Evolutionary conservation across 1,140 invertebrate genomes (phyloP).

Genomic region (Drosophila elegans): DNA sequence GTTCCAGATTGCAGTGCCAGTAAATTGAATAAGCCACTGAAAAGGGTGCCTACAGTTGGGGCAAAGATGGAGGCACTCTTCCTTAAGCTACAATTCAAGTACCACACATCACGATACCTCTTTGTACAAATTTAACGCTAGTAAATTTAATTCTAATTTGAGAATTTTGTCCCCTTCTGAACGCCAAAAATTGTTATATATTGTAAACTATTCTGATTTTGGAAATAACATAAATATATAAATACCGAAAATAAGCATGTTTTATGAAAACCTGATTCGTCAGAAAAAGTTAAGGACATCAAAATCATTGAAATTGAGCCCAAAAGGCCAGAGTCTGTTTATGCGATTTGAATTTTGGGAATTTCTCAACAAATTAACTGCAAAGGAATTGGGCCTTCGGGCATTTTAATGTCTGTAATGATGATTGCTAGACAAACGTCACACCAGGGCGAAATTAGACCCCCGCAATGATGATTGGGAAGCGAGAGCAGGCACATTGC

Average conservation of each 20-base stretch:
- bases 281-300: too few species aligned
- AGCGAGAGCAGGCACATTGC: slow-evolving; percentile 26
- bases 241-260: too few species aligned
- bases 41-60: neutral
- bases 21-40: slow-evolving; percentile 42
- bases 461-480: slow-evolving; percentile 48
- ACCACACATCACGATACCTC: too few species aligned
- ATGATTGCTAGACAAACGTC: slow-evolving; percentile 40
- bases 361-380: slow-evolving; percentile 23
- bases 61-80: too few species aligned
- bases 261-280: too few species aligned
- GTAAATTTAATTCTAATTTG: too few species aligned
- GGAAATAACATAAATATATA: too few species aligned
- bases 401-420: slow-evolving; percentile 37
- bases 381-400: slow-evolving; percentile 30
- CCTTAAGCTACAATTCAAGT: neutral
- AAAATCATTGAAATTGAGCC: neutral
- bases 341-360: neutral
- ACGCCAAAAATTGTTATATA: too few species aligned
- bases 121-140: too few species aligned
- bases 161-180: too few species aligned
- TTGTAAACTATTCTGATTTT: too few species aligned
- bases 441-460: slow-evolving; percentile 44
- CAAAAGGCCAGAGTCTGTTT: neutral
- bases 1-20: slow-evolving; percentile 10